Conservation (phyloP, 2,113 vertebrate species). For the Solea senegalensis region DNA sequence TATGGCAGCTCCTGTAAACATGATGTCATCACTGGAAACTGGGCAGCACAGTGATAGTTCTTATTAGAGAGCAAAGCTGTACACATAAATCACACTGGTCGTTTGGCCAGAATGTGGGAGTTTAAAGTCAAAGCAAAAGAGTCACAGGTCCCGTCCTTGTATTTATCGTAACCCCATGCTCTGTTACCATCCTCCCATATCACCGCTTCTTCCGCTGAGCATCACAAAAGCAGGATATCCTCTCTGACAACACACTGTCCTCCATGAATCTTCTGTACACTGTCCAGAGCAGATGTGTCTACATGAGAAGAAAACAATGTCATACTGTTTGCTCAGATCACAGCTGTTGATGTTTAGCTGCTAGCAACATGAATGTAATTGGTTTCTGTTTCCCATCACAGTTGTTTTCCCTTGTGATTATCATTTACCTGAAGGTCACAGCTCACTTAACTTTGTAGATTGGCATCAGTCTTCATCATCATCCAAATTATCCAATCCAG, state of each 20-base stretch:
- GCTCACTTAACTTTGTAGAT: background rate
- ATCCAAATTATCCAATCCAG: too few relatives aligned
- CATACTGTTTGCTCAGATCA: conserved; percentile 1
- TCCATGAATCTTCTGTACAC: conserved; percentile 33
- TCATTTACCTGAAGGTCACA: background rate
- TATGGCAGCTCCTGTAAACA: conserved; percentile 2
- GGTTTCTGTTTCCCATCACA: background rate
- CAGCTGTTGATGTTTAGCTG: background rate
- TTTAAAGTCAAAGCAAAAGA: conserved; percentile 4
- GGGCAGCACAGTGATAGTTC: background rate
- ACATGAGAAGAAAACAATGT: background rate
- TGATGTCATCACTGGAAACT: conserved; percentile 3
- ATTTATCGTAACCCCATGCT: conserved; percentile 33
- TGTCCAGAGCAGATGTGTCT: conserved; percentile 27
- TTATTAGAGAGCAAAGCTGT: background rate
- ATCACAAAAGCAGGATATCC: conserved; percentile 81
- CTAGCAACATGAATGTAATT: background rate
- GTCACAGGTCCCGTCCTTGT: conserved; percentile 17
- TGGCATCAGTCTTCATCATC: too few relatives aligned
- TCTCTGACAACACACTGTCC: conserved; percentile 69
- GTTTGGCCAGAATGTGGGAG: too few relatives aligned
- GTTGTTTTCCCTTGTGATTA: background rate
- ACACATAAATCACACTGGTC: background rate
- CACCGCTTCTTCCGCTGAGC: conserved; percentile 64
- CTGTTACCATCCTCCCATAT: conserved; percentile 35